Conservation (phyloP, 2,797 vertebrate genomes). For the Miopithecus talapoin region DNA sequence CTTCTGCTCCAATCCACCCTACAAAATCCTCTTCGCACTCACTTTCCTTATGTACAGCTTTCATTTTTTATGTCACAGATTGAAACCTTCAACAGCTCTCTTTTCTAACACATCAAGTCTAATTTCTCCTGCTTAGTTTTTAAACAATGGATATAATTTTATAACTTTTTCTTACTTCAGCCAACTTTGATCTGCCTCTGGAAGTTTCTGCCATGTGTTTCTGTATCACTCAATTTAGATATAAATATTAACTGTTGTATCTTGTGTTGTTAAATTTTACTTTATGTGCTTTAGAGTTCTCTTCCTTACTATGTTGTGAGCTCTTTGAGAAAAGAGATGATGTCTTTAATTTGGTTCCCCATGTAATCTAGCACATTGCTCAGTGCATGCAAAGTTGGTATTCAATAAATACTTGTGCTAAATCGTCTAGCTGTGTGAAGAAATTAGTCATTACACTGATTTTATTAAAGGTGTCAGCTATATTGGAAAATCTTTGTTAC, state of each 20-base stretch:
- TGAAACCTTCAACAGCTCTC: neutral
- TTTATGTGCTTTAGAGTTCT: neutral
- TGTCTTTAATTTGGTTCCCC: neutral
- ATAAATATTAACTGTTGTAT: neutral
- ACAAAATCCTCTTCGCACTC: neutral
- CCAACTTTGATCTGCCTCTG: neutral
- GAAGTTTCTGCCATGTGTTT: neutral
- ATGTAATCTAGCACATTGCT: neutral
- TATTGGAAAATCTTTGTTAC: constrained; percentile 33
- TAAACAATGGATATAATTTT: neutral
- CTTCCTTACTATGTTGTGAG: neutral
- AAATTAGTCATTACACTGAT: neutral
- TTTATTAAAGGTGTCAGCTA: neutral
- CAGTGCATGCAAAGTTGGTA: neutral
- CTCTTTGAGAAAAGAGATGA: neutral
- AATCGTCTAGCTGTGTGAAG: neutral
- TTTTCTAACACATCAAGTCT: neutral
- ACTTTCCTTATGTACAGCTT: neutral
- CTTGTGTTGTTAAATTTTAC: neutral
- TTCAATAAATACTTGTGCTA: neutral
- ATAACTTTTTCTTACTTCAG: neutral
- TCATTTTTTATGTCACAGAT: neutral
- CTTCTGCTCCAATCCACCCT: neutral
- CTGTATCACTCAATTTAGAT: neutral
- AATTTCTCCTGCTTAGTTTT: neutral